A percentile compares a stretch with the other conserved stretches of the same genome.
Conservation (phyloP, 2,888 invertebrate species). For the Pyrrhosoma nymphula region DNA sequence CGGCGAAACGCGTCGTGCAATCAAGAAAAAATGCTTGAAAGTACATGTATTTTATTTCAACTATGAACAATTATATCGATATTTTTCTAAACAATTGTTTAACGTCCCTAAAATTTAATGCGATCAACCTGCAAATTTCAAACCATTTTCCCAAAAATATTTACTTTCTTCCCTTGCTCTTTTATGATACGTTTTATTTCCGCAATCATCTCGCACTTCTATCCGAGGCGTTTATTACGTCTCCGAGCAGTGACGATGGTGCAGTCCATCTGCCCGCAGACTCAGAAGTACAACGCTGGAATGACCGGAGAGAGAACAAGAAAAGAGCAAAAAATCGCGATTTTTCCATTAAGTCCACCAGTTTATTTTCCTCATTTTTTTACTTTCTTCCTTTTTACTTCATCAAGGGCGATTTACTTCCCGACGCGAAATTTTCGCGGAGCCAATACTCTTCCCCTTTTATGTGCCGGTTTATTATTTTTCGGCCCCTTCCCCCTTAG, state of each 20-base stretch:
- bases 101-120: too few relatives aligned
- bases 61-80: too few relatives aligned
- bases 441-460: background rate
- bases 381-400: background rate
- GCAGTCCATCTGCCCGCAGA: background rate
- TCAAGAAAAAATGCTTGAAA: too few relatives aligned
- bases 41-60: too few relatives aligned
- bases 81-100: too few relatives aligned
- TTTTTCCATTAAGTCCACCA: constrained; percentile 27
- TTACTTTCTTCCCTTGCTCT: too few relatives aligned
- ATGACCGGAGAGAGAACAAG: background rate
- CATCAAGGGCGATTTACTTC: constrained; percentile 17
- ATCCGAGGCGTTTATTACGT: background rate
- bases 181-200: too few relatives aligned
- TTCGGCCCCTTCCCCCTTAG: background rate
- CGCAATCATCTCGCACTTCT: background rate
- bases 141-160: too few relatives aligned
- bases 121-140: too few relatives aligned
- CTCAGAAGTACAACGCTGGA: background rate
- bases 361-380: background rate
- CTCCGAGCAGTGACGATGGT: background rate
- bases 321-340: background rate
- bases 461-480: background rate
- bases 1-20: too few relatives aligned
- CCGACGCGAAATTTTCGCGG: constrained; percentile 5